Evolutionary conservation across 1,140 invertebrate species (phyloP).

Genomic region (Nomia melanderi): DNA sequence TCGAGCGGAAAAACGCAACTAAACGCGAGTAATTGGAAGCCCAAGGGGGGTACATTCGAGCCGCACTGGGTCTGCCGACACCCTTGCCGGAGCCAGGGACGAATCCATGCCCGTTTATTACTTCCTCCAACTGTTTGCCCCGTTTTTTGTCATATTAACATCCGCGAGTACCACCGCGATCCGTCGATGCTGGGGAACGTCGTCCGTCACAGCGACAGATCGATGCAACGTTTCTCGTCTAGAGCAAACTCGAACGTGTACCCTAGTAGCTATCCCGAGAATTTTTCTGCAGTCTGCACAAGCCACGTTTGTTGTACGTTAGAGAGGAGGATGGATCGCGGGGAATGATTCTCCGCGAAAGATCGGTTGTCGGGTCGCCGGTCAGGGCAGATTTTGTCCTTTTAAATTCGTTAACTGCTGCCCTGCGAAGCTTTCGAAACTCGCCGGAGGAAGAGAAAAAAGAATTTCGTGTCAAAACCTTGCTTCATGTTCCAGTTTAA

Average conservation of each 20-base stretch:
- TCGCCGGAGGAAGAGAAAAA: slow-evolving; percentile 47
- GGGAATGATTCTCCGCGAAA: not conserved
- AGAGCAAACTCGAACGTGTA: too few species aligned
- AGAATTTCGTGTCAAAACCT: slow-evolving; percentile 63
- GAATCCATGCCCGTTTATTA: slow-evolving; percentile 54
- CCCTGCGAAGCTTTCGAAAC: slow-evolving; percentile 55
- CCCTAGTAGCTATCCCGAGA: too few species aligned
- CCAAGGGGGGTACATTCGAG: slow-evolving; percentile 58
- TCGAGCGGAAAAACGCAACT: slow-evolving; percentile 81
- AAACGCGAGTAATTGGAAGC: slow-evolving; percentile 81
- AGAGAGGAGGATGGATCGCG: too few species aligned
- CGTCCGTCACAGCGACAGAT: too few species aligned
- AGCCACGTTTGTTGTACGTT: too few species aligned
- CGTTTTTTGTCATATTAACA: slow-evolving; percentile 3
- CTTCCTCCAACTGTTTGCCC: slow-evolving; percentile 11
- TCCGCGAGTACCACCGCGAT: not conserved
- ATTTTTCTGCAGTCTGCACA: too few species aligned
- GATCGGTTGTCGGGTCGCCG: not conserved
- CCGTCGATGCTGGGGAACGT: too few species aligned
- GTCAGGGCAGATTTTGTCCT: slow-evolving; percentile 14
- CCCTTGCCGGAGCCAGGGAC: slow-evolving; percentile 54
- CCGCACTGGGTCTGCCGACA: slow-evolving; percentile 54
- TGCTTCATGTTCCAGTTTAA: slow-evolving; percentile 61
- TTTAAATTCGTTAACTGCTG: slow-evolving; percentile 44
- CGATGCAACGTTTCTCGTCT: too few species aligned